These are phyloP conservation scores for Strigops habroptila DNA, from an alignment of 2,113 vertebrate species.

Conservation along the genomic window DNA sequence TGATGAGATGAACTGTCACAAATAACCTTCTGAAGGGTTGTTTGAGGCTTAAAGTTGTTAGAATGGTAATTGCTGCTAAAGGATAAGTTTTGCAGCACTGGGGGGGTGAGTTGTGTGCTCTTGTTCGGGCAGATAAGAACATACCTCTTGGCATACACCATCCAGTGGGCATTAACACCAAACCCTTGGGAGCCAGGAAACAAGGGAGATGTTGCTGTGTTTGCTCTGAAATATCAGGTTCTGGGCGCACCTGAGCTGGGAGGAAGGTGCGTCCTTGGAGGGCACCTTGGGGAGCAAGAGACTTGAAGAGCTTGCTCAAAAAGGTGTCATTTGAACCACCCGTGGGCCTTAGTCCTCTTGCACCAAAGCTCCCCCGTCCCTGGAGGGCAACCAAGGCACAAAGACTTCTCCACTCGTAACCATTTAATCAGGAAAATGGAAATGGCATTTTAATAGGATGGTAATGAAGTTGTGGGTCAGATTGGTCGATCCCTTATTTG, in stretches of 20 bases:
- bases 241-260: not conserved
- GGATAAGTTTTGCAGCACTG: not conserved
- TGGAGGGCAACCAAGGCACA: not conserved
- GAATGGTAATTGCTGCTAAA: not conserved
- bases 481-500: not conserved
- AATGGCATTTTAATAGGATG: constrained; percentile 17
- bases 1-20: not conserved
- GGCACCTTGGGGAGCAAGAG: not conserved
- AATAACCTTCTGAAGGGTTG: not conserved
- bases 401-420: not conserved
- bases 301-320: not conserved
- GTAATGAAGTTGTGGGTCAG: not conserved
- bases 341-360: not conserved
- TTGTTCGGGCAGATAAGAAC: not conserved
- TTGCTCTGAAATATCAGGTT: not conserved
- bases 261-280: not conserved
- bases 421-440: not conserved
- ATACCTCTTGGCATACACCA: not conserved
- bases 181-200: not conserved
- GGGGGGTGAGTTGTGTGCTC: not conserved
- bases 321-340: not conserved
- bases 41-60: not conserved
- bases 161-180: fast-evolving
- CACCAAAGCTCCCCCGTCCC: not conserved
- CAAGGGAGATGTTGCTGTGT: not conserved